A percentile compares a stretch with the other conserved stretches of the same genome.
These are phyloP conservation scores for Allygus modestus DNA, from an alignment of 2,888 invertebrate species.

Conservation along the genomic window DNA sequence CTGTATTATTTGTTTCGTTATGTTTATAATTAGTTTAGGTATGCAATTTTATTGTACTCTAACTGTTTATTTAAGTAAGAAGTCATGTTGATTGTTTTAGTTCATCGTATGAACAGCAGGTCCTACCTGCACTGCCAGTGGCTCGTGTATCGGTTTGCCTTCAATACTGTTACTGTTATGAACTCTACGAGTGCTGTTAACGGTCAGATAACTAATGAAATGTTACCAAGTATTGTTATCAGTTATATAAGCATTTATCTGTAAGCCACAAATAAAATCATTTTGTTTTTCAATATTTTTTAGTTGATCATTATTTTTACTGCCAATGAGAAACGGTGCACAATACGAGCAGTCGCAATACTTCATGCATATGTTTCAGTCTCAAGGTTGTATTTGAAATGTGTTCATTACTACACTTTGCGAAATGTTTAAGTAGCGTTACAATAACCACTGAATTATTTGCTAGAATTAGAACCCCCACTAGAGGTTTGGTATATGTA, in stretches of 20 bases:
- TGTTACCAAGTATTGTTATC: slow-evolving; percentile 55
- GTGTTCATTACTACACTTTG: slow-evolving; percentile 46
- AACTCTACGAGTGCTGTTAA: slow-evolving; percentile 21
- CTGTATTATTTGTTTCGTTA: slow-evolving; percentile 34
- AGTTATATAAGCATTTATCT: slow-evolving; percentile 61
- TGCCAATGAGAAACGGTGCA: slow-evolving; percentile 62
- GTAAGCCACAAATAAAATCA: slow-evolving; percentile 55
- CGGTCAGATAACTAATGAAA: slow-evolving; percentile 23
- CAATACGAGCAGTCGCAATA: slow-evolving; percentile 18
- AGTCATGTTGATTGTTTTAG: slow-evolving; percentile 33
- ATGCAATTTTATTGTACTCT: slow-evolving; percentile 38
- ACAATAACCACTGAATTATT: slow-evolving; percentile 31
- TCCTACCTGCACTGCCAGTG: not conserved
- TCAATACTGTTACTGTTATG: slow-evolving; percentile 26
- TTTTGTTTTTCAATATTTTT: slow-evolving; percentile 58
- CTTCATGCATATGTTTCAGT: slow-evolving; percentile 40
- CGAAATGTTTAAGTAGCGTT: not conserved
- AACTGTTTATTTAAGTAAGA: slow-evolving; percentile 28
- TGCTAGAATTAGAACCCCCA: slow-evolving; percentile 10
- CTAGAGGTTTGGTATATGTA: slow-evolving; percentile 13
- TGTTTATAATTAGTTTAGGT: slow-evolving; percentile 34
- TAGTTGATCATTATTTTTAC: slow-evolving; percentile 56
- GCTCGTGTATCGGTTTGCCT: not conserved
- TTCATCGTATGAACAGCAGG: not conserved
- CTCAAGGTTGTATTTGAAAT: slow-evolving; percentile 45